These are phyloP conservation scores for Aphelenchoides avenae DNA, from an alignment of 1,140 invertebrate species.

Conservation along the genomic window DNA sequence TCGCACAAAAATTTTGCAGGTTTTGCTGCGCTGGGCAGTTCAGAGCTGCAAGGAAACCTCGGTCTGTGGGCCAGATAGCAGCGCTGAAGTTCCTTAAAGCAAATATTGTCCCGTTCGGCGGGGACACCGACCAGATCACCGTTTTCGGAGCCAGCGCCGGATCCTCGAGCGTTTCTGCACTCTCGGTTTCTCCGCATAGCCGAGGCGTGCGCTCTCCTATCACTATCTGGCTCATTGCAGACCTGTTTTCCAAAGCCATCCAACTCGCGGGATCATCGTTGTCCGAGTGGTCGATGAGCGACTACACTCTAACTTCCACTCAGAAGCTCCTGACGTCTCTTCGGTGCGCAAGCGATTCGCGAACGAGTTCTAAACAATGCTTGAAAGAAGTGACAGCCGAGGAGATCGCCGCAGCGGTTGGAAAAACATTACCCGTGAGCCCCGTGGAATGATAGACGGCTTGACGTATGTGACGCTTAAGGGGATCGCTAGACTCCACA, in stretches of 20 bases:
- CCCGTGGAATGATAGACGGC: slow-evolving; percentile 13
- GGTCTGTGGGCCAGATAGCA: slow-evolving; percentile 57
- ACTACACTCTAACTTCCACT: slow-evolving; percentile 17
- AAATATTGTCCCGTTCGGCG: slow-evolving; percentile 65
- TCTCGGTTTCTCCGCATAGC: slow-evolving; percentile 16
- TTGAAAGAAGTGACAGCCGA: slow-evolving; percentile 26
- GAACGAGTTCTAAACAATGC: slow-evolving; percentile 25
- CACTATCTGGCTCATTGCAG: too few relatives aligned
- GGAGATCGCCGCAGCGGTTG: too few relatives aligned
- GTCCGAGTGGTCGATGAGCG: slow-evolving; percentile 18
- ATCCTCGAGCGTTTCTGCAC: slow-evolving; percentile 15
- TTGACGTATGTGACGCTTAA: neutral
- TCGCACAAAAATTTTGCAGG: slow-evolving; percentile 14
- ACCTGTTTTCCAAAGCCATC: slow-evolving; percentile 30
- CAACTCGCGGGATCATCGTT: slow-evolving; percentile 29
- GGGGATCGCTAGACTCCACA: neutral
- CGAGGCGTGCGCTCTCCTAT: slow-evolving; percentile 9
- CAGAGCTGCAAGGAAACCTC: slow-evolving; percentile 55
- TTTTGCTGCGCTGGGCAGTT: slow-evolving; percentile 55
- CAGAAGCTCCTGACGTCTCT: slow-evolving; percentile 27
- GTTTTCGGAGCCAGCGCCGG: slow-evolving; percentile 28
- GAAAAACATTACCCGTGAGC: slow-evolving; percentile 18
- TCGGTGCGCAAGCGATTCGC: slow-evolving; percentile 10
- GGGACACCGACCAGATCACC: slow-evolving; percentile 59
- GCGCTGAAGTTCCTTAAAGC: slow-evolving; percentile 58